Conservation (phyloP, 2,113 vertebrate genomes). For the Hippopotamus amphibius region DNA sequence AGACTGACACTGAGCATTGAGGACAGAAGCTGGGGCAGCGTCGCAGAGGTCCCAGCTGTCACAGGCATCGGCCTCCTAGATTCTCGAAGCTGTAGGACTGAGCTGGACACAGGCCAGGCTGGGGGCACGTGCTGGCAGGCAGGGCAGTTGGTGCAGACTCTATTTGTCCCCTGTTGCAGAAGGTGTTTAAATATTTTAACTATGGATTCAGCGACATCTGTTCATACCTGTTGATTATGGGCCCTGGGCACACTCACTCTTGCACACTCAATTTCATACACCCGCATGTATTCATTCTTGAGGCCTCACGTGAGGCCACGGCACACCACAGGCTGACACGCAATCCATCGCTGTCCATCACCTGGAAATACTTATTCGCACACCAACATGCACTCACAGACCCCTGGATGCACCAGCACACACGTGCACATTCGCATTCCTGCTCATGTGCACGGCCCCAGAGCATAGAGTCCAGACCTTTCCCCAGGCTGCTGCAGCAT, state of each 20-base stretch:
- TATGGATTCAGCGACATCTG: no score
- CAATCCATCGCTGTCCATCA: no score
- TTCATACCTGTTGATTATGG: no score
- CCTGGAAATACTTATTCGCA: not conserved
- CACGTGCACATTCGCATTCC: not conserved
- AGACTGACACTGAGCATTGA: not conserved
- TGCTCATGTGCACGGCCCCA: accelerated
- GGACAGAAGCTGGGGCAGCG: not conserved
- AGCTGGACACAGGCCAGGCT: no score
- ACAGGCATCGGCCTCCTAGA: accelerated
- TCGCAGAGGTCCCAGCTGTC: not conserved
- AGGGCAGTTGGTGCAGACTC: no score
- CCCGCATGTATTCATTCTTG: no score
- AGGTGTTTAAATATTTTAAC: no score
- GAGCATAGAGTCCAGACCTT: not conserved
- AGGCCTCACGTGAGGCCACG: no score
- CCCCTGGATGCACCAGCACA: not conserved
- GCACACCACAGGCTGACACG: no score
- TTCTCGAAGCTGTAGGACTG: not conserved
- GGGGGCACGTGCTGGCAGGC: accelerated
- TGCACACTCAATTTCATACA: no score
- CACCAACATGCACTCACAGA: not conserved
- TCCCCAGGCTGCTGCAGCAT: not conserved
- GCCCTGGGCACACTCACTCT: no score
- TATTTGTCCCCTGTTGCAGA: no score